phyloP scores from a whole-genome alignment of 2,113 vertebrate species.

The Diglossa brunneiventris region DNA sequence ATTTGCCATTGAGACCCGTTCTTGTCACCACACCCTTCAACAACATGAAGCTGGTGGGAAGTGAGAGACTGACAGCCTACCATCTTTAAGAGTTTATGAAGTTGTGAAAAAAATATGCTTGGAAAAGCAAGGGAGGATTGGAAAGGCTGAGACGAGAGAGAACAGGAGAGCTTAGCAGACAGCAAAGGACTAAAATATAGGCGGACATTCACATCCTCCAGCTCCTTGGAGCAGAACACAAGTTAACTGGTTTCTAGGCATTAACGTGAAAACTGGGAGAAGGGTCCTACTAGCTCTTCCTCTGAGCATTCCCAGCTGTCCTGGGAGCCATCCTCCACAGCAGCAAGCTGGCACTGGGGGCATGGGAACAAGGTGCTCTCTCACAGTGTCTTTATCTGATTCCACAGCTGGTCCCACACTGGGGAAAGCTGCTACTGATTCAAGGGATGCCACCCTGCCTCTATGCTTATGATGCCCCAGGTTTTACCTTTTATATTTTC shows the following conservation, averaged over 20 bases:
- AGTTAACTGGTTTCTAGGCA: neutral
- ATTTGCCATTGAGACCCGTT: neutral
- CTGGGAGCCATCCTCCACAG: neutral
- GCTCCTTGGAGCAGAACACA: neutral
- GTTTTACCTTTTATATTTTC: neutral
- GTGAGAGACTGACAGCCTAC: constrained; percentile 36
- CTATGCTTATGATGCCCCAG: neutral
- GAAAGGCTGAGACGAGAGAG: neutral
- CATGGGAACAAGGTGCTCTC: neutral
- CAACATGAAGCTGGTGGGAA: constrained; percentile 4
- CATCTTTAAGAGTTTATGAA: neutral
- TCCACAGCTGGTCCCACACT: neutral
- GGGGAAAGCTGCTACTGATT: neutral
- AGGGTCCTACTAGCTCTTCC: neutral
- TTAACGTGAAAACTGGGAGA: neutral
- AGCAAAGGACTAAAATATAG: neutral
- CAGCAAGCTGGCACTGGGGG: neutral
- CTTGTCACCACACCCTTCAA: neutral
- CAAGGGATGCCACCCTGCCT: neutral
- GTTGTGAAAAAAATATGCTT: neutral
- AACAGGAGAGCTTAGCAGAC: neutral
- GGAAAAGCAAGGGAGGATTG: neutral
- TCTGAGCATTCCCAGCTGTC: neutral
- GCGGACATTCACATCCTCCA: neutral
- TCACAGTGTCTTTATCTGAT: neutral